phyloP scores from a whole-genome alignment of 2,113 vertebrate species.

The Artemisiospiza belli region DNA sequence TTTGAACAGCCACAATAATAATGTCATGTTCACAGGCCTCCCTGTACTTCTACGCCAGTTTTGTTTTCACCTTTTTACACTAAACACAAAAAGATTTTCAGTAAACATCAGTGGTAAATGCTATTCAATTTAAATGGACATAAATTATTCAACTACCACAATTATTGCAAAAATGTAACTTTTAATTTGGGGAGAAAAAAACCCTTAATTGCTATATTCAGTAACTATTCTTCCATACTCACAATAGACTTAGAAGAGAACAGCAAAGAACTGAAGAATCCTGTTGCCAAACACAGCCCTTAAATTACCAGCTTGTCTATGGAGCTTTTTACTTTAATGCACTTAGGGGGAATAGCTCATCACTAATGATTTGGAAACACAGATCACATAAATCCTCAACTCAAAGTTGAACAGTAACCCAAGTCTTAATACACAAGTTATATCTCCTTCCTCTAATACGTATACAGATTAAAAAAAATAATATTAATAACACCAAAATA shows the following conservation, averaged over 20 bases:
- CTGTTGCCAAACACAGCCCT: slow-evolving; percentile 28
- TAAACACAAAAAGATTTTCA: slow-evolving; percentile 39
- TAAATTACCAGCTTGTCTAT: slow-evolving; percentile 28
- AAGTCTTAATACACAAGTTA: background rate
- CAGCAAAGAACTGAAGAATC: slow-evolving; percentile 22
- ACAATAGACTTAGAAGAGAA: slow-evolving; percentile 10
- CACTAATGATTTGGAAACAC: slow-evolving; percentile 50
- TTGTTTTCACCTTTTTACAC: slow-evolving; percentile 29
- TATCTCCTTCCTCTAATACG: background rate
- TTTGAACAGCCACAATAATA: background rate
- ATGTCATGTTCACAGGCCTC: background rate
- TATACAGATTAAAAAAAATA: background rate
- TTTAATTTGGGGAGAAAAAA: slow-evolving; percentile 60
- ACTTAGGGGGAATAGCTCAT: slow-evolving; percentile 47
- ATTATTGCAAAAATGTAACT: slow-evolving; percentile 68
- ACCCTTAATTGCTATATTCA: slow-evolving; percentile 42
- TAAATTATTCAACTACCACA: slow-evolving; percentile 67
- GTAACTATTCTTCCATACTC: slow-evolving; percentile 33
- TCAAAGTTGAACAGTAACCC: background rate
- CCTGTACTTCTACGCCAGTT: background rate
- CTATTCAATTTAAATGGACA: slow-evolving; percentile 22
- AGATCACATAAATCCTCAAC: background rate
- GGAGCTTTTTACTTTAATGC: slow-evolving; percentile 36
- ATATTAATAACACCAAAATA: slow-evolving; percentile 38
- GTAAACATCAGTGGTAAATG: slow-evolving; percentile 34